phyloP scores from a whole-genome alignment of 2,797 vertebrate species.

The Darevskia nairensis region DNA sequence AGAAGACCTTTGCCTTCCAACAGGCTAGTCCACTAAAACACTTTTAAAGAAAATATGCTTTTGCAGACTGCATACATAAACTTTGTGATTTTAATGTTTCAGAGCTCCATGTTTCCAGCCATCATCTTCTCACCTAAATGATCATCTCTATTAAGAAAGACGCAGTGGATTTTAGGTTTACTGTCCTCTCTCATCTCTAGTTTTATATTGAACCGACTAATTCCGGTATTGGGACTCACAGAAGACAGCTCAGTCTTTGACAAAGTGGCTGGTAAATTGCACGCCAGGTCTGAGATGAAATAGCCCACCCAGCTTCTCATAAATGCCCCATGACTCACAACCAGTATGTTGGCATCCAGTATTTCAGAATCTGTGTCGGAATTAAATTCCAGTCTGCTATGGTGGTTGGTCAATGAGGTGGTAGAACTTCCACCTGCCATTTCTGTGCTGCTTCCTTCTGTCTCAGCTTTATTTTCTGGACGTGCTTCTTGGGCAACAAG shows the following conservation, averaged over 20 bases:
- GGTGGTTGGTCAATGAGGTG: constrained; percentile 64
- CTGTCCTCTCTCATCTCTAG: constrained; percentile 67
- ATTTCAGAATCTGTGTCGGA: constrained; percentile 51
- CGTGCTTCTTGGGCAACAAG: constrained; percentile 77
- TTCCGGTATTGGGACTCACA: constrained; percentile 92
- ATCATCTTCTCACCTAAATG: constrained; percentile 78
- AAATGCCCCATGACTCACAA: constrained; percentile 94
- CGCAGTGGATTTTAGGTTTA: constrained; percentile 79
- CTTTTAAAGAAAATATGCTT: constrained; percentile 45
- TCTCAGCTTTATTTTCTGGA: constrained; percentile 36
- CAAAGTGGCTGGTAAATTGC: constrained; percentile 80
- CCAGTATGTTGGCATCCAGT: constrained; percentile 80
- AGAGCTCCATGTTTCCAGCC: constrained; percentile 54
- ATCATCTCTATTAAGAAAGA: constrained; percentile 90
- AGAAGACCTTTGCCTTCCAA: not conserved
- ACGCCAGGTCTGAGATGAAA: constrained; percentile 87
- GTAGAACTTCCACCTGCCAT: constrained; percentile 48
- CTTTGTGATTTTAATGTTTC: constrained; percentile 21
- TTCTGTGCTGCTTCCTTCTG: constrained; percentile 48
- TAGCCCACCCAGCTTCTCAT: constrained; percentile 88
- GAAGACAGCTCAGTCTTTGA: constrained; percentile 84
- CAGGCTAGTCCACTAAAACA: not conserved
- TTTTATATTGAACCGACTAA: constrained; percentile 88
- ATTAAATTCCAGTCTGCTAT: constrained; percentile 26
- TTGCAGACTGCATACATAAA: not conserved